Percentiles rank a stretch among this genome's conserved stretches.
These are phyloP conservation scores for Empidonax alnorum DNA, from an alignment of 2,113 vertebrate genomes.

Conservation along the genomic window DNA sequence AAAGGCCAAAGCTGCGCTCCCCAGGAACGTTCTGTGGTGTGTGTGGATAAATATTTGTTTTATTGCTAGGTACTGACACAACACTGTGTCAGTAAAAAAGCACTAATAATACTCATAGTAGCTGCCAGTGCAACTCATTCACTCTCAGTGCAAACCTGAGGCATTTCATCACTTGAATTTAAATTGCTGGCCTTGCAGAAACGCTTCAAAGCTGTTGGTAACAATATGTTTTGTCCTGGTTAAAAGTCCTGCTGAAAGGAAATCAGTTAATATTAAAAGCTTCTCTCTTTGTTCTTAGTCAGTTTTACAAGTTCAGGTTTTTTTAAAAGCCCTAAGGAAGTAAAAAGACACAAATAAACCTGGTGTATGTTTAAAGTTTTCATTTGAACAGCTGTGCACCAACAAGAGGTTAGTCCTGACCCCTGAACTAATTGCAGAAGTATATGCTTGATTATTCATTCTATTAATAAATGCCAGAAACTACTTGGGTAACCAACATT, in stretches of 20 bases:
- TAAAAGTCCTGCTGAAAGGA: neutral
- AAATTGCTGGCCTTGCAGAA: neutral
- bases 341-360: neutral
- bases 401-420: neutral
- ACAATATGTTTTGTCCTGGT: neutral
- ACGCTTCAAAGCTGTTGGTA: neutral
- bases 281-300: neutral
- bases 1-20: constrained; percentile 11
- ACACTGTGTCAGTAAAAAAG: neutral
- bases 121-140: neutral
- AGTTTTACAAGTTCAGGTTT: neutral
- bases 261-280: neutral
- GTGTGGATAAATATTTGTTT: constrained; percentile 52
- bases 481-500: neutral
- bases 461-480: neutral
- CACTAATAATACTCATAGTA: neutral
- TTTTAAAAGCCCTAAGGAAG: neutral
- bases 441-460: neutral
- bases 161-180: neutral
- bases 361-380: neutral
- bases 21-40: neutral
- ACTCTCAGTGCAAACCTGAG: neutral
- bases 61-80: constrained; percentile 55
- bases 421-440: neutral
- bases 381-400: neutral